phyloP scores from a whole-genome alignment of 2,797 vertebrate species.

The Pteropus rufus region DNA sequence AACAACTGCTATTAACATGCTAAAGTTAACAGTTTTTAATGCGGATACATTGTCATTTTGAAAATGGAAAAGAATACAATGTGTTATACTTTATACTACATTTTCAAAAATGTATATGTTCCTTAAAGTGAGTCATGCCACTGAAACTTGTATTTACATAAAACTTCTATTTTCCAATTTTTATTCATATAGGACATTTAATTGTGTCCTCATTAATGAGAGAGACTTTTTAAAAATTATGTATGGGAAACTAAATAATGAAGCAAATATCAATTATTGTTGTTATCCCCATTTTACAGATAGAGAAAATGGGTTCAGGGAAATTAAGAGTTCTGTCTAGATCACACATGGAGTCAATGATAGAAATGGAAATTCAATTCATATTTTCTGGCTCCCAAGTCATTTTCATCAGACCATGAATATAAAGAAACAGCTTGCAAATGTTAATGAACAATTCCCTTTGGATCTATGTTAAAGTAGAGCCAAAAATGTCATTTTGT shows the following conservation, averaged over 20 bases:
- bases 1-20: neutral
- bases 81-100: neutral
- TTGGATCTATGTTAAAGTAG: constrained; percentile 50
- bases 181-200: neutral
- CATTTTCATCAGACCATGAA: constrained; percentile 50
- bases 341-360: neutral
- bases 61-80: neutral
- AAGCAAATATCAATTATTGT: neutral
- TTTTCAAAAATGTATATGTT: neutral
- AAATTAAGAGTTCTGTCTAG: constrained; percentile 6
- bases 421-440: constrained; percentile 65
- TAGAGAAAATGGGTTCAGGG: neutral
- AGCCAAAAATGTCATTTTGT: constrained; percentile 60
- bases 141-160: neutral
- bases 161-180: constrained; percentile 12
- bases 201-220: neutral
- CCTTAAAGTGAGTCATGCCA: neutral
- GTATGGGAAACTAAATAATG: neutral
- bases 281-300: constrained; percentile 25
- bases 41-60: neutral
- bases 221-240: neutral
- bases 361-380: constrained; percentile 54
- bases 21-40: neutral
- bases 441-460: constrained; percentile 67
- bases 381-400: constrained; percentile 44